These are phyloP conservation scores for Mellilla xanthometata DNA, from an alignment of 2,888 invertebrate genomes.

Conservation along the genomic window DNA sequence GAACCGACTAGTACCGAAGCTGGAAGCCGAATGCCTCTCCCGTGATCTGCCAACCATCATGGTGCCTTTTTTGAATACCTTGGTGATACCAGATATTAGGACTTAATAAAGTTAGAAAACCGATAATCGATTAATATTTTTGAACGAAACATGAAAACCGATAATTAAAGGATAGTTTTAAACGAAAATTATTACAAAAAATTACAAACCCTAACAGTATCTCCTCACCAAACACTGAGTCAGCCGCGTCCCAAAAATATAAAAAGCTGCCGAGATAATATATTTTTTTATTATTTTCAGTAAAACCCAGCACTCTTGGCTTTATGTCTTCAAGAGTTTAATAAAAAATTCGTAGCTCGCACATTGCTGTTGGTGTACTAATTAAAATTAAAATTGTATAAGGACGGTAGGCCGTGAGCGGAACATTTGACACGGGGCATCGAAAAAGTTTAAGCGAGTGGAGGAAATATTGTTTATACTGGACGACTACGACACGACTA, in stretches of 20 bases:
- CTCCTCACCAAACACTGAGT: too few relatives aligned
- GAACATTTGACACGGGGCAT: slow-evolving; percentile 12
- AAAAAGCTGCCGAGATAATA: neutral
- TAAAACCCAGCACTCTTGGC: neutral
- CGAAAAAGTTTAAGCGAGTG: slow-evolving; percentile 14
- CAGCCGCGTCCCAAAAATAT: slow-evolving; percentile 1
- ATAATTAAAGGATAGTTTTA: too few relatives aligned
- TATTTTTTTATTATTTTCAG: slow-evolving; percentile 2
- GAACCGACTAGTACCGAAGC: too few relatives aligned
- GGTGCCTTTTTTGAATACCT: too few relatives aligned
- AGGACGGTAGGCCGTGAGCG: slow-evolving; percentile 1
- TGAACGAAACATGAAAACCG: too few relatives aligned
- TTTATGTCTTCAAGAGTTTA: slow-evolving; percentile 1
- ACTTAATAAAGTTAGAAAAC: too few relatives aligned
- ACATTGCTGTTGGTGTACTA: slow-evolving; percentile 8
- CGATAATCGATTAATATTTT: too few relatives aligned
- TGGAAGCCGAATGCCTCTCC: too few relatives aligned
- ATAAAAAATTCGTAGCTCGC: slow-evolving; percentile 4
- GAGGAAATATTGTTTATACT: neutral
- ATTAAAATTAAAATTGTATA: slow-evolving; percentile 15
- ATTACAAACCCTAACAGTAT: too few relatives aligned
- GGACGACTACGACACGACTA: neutral
- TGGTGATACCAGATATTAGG: too few relatives aligned
- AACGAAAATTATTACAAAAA: too few relatives aligned
- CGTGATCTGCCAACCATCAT: too few relatives aligned